phyloP scores from a whole-genome alignment of 2,797 vertebrate species.

The Etheostoma perlongum region DNA sequence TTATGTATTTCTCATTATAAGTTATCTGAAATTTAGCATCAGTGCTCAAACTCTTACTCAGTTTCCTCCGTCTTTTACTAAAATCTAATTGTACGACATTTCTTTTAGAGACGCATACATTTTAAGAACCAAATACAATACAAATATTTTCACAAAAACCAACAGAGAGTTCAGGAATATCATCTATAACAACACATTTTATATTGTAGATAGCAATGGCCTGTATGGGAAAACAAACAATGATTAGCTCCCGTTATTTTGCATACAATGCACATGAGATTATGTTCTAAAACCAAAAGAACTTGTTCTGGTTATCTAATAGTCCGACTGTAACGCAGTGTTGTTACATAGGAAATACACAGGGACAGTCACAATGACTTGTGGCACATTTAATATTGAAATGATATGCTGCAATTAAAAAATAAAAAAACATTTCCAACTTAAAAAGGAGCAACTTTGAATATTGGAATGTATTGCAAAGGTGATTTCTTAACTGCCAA shows the following conservation, averaged over 20 bases:
- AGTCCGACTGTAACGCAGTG: neutral
- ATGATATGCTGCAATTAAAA: neutral
- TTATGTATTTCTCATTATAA: neutral
- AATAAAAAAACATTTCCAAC: neutral
- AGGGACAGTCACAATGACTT: neutral
- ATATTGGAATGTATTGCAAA: neutral
- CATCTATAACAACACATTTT: too few relatives aligned
- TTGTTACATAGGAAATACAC: slow-evolving; percentile 2
- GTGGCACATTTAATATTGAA: neutral
- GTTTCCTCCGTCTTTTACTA: too few relatives aligned
- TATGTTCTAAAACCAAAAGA: slow-evolving; percentile 11
- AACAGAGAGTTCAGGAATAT: neutral
- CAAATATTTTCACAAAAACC: neutral
- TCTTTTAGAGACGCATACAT: neutral
- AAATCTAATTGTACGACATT: too few relatives aligned
- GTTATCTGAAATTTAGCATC: neutral
- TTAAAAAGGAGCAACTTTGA: neutral
- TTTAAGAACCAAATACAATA: neutral
- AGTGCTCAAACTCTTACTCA: neutral
- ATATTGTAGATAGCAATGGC: neutral
- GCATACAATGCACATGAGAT: neutral
- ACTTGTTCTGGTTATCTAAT: neutral
- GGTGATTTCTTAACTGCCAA: neutral
- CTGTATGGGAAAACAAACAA: neutral
- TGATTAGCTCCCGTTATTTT: neutral